These are phyloP conservation scores for Trilocha varians DNA, from an alignment of 2,888 invertebrate genomes.

Conservation along the genomic window DNA sequence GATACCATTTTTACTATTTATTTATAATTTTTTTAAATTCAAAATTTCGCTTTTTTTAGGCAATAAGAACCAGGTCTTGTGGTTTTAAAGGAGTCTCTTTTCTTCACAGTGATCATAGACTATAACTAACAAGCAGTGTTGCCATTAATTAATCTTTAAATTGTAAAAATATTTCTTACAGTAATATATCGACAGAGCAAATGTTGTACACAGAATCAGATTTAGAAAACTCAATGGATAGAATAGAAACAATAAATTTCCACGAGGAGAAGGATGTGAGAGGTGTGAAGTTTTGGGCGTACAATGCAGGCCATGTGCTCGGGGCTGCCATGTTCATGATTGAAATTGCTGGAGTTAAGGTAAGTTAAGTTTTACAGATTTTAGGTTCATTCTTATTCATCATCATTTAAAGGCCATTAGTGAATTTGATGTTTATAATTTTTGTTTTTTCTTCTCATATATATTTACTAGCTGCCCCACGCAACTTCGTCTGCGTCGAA, in stretches of 20 bases:
- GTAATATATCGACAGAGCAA: slow-evolving; percentile 96
- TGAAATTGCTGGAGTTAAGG: slow-evolving; percentile 98
- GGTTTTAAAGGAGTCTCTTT: no score
- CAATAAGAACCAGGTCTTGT: no score
- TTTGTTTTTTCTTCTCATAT: no score
- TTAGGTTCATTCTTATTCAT: not conserved
- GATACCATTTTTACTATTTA: no score
- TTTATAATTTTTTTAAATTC: no score
- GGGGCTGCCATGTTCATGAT: slow-evolving; percentile 99
- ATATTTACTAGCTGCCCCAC: no score
- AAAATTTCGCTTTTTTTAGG: no score
- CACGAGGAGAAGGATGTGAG: slow-evolving; percentile 98
- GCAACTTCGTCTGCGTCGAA: no score
- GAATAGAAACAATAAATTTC: slow-evolving; percentile 98
- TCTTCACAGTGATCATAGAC: no score
- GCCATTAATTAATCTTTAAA: no score
- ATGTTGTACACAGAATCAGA: slow-evolving; percentile 98
- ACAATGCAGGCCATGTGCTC: slow-evolving; percentile 98
- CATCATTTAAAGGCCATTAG: not conserved
- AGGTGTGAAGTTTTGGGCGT: slow-evolving; percentile 98
- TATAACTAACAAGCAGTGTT: no score
- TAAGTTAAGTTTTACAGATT: slow-evolving; percentile 19
- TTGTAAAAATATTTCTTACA: slow-evolving; percentile 33
- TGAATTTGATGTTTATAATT: no score
- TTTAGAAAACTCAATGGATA: slow-evolving; percentile 97